Conservation (phyloP, 1,140 invertebrate genomes). For the Bilobella aurantiaca region DNA sequence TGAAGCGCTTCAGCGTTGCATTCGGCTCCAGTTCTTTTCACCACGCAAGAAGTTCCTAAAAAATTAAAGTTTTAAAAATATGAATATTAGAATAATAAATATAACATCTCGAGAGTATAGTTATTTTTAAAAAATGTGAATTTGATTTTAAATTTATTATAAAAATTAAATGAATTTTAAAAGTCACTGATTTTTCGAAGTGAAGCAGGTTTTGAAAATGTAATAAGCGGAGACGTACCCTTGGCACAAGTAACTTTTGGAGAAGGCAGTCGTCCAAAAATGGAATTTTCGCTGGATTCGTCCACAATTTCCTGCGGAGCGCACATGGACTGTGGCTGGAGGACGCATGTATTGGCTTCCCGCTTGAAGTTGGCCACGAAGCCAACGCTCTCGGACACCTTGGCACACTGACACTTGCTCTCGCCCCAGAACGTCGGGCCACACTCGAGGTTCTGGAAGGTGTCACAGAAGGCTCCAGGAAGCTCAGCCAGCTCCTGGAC, state of each 20-base stretch:
- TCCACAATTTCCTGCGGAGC: not conserved
- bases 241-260: not conserved
- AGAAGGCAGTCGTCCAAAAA: not conserved
- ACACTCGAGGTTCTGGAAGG: not conserved
- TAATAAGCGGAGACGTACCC: too few species aligned
- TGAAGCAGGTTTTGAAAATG: too few species aligned
- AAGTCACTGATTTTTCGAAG: too few species aligned
- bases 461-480: not conserved
- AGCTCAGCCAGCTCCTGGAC: not conserved
- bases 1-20: not conserved
- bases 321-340: not conserved
- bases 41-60: not conserved
- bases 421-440: not conserved
- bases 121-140: too few species aligned
- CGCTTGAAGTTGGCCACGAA: not conserved
- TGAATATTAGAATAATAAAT: too few species aligned
- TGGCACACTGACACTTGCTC: not conserved
- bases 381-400: not conserved
- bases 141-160: too few species aligned
- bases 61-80: too few species aligned
- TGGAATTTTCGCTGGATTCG: not conserved
- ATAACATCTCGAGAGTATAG: too few species aligned
- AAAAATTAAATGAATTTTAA: too few species aligned
- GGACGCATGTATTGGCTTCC: not conserved
- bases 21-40: not conserved